Evolutionary conservation across 2,888 invertebrate species (phyloP), one percentile per base, ranked within the genome.

Genomic region (Drosophila buzzatii): DNA sequence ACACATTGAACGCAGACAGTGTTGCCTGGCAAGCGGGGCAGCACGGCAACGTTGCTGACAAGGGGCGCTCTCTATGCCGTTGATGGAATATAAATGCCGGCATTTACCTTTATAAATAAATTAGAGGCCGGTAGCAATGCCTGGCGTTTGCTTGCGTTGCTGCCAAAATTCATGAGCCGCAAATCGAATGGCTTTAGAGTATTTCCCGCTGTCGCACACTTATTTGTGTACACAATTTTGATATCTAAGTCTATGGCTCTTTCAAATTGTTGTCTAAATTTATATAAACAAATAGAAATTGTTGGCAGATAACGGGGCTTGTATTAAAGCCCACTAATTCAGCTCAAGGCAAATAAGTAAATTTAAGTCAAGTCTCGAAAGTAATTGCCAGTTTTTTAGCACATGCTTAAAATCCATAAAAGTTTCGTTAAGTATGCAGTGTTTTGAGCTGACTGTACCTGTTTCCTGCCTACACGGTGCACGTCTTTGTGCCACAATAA

Each of bases 81-180:
- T 60, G 23, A 56, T 59, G 66, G 88, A 86, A 86, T 88, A 77
- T 81, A 76, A 86, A 85, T 88, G 75, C 83, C 71, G 72, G 70
- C 73, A 60, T 61, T 85, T 72, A 73, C 76, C 84, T 86, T 85
- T 74, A 88, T 88, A 82, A 86, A 86, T 86, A 88, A 82, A 64
- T 71, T 80, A 80, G 73, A 88, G 86, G 88, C 65, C 85, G 74
- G 55, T 68, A 70, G 49, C 65, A 85, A 70, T 62, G 63, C 49
- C 57, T 53, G 56, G 27, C 69, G 66, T 73, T 79, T 61, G 60
- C 49, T 77, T 23, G 64, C 42, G 75, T 75, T 68, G 66, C 58
- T 72, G 71, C 74, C 86, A 76, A 74, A 74, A 69, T 72, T 72
- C 39, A 55, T 67, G 59, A 64, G 70, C 70, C 51, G 59, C 52